These are phyloP conservation scores for Apamea anceps DNA, from an alignment of 2,888 invertebrate species.

Conservation along the genomic window DNA sequence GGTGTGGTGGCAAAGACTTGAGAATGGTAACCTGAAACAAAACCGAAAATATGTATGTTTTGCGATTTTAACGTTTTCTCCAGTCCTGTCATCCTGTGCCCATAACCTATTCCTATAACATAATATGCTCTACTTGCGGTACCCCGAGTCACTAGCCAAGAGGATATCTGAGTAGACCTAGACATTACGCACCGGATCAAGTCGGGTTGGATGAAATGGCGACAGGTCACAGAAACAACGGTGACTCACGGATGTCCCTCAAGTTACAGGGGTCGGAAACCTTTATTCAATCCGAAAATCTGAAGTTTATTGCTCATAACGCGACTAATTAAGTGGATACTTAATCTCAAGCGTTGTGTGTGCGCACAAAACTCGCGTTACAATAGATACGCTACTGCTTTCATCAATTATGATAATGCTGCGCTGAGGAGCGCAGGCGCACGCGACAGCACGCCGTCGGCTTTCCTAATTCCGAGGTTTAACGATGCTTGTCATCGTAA, in stretches of 20 bases:
- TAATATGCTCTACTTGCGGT: background rate
- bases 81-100: too few species aligned
- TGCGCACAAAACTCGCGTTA: conserved; percentile 65
- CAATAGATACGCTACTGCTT: conserved; percentile 78
- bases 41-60: too few species aligned
- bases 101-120: too few species aligned
- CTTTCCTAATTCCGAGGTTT: conserved; percentile 84
- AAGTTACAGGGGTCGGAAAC: background rate
- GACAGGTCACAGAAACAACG: background rate
- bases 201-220: background rate
- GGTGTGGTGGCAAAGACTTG: background rate
- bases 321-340: conserved; percentile 33
- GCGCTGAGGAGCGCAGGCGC: conserved; percentile 68
- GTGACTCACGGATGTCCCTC: too few species aligned
- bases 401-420: conserved; percentile 89
- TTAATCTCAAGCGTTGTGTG: conserved; percentile 26
- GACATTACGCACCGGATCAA: background rate
- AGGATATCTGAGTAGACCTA: background rate
- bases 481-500: conserved; percentile 74
- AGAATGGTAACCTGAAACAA: background rate
- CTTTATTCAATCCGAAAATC: background rate
- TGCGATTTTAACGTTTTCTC: background rate
- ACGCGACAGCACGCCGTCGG: conserved; percentile 73
- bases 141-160: background rate
- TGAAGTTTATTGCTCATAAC: background rate